Conservation (phyloP, 2,113 vertebrate species). For the Syngnathus floridae region DNA sequence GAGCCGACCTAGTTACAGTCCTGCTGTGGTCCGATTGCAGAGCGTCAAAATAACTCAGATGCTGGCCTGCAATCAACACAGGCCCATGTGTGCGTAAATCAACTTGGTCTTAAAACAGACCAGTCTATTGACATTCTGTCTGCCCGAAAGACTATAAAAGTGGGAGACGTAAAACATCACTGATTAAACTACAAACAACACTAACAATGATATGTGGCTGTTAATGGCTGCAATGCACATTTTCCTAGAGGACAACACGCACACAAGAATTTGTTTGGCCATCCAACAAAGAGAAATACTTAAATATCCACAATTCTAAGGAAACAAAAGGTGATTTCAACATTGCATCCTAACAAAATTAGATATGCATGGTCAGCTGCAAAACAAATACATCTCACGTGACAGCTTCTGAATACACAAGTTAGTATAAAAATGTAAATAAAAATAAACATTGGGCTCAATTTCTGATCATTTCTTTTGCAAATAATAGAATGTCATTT, state of each 20-base stretch:
- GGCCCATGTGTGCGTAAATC: background rate
- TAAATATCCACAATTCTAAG: background rate
- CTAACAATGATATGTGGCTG: slow-evolving; percentile 18
- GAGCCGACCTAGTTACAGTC: slow-evolving; percentile 14
- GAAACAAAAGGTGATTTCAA: background rate
- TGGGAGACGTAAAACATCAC: slow-evolving; percentile 17
- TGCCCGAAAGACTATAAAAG: slow-evolving; percentile 20
- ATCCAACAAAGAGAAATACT: background rate
- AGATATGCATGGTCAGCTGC: background rate
- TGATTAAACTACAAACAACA: slow-evolving; percentile 20
- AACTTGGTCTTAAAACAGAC: slow-evolving; percentile 38
- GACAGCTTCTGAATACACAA: too few relatives aligned
- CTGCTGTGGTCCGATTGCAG: background rate
- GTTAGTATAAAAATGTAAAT: too few relatives aligned
- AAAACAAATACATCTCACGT: background rate
- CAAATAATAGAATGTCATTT: too few relatives aligned
- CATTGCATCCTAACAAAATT: background rate
- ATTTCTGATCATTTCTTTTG: too few relatives aligned
- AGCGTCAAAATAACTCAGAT: slow-evolving; percentile 10
- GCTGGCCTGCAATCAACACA: background rate
- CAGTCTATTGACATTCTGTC: slow-evolving; percentile 16
- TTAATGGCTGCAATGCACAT: slow-evolving; percentile 11
- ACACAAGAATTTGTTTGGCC: background rate
- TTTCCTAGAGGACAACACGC: slow-evolving; percentile 14
- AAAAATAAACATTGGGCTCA: too few relatives aligned